phyloP scores from a whole-genome alignment of 2,113 vertebrate species.

The Nesogale talazaci region DNA sequence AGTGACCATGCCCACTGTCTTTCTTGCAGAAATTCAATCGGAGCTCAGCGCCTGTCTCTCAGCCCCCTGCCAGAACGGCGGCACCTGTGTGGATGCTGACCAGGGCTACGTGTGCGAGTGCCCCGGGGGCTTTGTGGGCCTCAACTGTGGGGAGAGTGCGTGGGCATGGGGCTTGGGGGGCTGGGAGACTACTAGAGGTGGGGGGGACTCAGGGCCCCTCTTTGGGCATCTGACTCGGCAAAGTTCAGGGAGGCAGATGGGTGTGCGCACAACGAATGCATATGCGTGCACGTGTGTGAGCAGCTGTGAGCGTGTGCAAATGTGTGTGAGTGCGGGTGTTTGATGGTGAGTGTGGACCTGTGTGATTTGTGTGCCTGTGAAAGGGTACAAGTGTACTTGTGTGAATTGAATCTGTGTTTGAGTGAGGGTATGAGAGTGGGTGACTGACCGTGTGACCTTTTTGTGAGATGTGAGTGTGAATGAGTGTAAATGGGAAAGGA shows the following conservation, averaged over 20 bases:
- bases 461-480: no score
- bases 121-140: slow-evolving; percentile 89
- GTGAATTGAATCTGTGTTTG: background rate
- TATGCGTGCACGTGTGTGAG: background rate
- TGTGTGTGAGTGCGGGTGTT: background rate
- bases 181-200: no score
- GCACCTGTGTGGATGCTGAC: slow-evolving; percentile 85
- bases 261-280: no score
- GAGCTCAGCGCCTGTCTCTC: slow-evolving; percentile 78
- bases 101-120: slow-evolving; percentile 92
- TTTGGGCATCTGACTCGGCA: background rate
- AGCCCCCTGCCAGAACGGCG: slow-evolving; percentile 85
- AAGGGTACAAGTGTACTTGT: no score
- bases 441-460: no score
- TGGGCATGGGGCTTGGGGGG: slow-evolving; percentile 56
- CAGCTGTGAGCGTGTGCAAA: background rate
- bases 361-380: background rate
- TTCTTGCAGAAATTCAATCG: slow-evolving; percentile 75
- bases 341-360: no score
- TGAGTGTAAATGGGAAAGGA: no score
- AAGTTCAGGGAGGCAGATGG: background rate
- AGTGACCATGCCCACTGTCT: background rate
- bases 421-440: no score
- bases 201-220: background rate
- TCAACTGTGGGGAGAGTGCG: slow-evolving; percentile 91